Evolutionary conservation across 2,888 invertebrate species (phyloP).

Genomic region (Teinopalpus imperialis): DNA sequence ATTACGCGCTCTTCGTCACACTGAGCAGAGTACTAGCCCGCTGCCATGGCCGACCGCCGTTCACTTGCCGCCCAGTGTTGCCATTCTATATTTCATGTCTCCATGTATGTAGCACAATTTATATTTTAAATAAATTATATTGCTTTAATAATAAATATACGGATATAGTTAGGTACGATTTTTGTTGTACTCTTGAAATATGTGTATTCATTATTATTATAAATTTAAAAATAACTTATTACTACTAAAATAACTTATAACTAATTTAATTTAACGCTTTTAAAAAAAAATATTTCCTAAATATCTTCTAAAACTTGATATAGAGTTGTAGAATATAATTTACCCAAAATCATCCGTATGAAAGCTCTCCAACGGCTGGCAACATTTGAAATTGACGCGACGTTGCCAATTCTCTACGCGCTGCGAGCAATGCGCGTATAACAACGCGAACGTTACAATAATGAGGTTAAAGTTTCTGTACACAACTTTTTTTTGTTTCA

Average conservation of each 20-base stretch:
- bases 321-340: conserved; percentile 27
- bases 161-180: no score
- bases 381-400: conserved; percentile 53
- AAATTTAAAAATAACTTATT: no score
- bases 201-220: no score
- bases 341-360: conserved; percentile 39
- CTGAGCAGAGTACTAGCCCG: conserved; percentile 34
- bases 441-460: conserved; percentile 55
- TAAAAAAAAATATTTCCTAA: no score
- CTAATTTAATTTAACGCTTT: no score
- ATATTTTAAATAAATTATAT: no score
- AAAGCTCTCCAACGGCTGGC: conserved; percentile 53
- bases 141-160: no score
- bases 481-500: conserved; percentile 57
- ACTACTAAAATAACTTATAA: no score
- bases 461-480: conserved; percentile 80
- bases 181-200: no score
- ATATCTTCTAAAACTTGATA: no score
- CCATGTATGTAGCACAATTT: no score
- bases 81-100: conserved; percentile 32
- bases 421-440: conserved; percentile 20
- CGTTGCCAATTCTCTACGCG: conserved; percentile 69
- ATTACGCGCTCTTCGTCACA: conserved; percentile 31
- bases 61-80: conserved; percentile 60
- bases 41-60: conserved; percentile 66